Evolutionary conservation across 2,797 vertebrate genomes (phyloP).

Genomic region (Cheracebus regulus): DNA sequence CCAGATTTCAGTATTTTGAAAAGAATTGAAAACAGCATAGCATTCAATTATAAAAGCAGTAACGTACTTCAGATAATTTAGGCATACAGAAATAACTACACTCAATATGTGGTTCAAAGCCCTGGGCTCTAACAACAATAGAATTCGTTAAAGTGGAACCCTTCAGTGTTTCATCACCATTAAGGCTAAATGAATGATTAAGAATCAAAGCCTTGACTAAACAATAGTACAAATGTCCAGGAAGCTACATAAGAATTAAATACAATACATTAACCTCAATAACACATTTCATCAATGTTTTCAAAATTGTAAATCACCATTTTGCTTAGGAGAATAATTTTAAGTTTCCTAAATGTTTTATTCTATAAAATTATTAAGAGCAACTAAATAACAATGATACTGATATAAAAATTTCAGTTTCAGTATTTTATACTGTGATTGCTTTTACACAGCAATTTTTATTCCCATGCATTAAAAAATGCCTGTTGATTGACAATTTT

Average conservation of each 20-base stretch:
- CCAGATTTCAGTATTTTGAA: slow-evolving; percentile 14
- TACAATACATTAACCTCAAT: slow-evolving; percentile 9
- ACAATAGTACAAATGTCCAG: not conserved
- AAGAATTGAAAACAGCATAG: slow-evolving; percentile 46
- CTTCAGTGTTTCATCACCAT: slow-evolving; percentile 11
- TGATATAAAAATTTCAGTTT: not conserved
- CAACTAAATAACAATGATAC: slow-evolving; percentile 9
- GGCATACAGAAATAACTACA: slow-evolving; percentile 15
- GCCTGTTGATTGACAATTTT: not conserved
- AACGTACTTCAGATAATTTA: slow-evolving; percentile 37
- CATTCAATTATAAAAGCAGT: slow-evolving; percentile 38
- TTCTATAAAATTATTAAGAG: slow-evolving; percentile 31
- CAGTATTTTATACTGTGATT: not conserved
- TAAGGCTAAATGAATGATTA: slow-evolving; percentile 22
- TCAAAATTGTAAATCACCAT: slow-evolving; percentile 37
- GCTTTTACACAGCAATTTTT: not conserved
- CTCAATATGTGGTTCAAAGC: not conserved
- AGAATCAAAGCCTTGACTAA: not conserved
- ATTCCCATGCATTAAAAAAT: not conserved
- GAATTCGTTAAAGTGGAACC: slow-evolving; percentile 11
- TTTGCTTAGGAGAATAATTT: slow-evolving; percentile 23
- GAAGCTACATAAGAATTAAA: slow-evolving; percentile 13
- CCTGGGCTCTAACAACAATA: not conserved
- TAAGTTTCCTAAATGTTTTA: slow-evolving; percentile 39
- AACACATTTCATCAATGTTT: not conserved